Evolutionary conservation across 2,113 vertebrate genomes (phyloP), one percentile per base, ranked within the genome.

Genomic region (Sceloporus undulatus): DNA sequence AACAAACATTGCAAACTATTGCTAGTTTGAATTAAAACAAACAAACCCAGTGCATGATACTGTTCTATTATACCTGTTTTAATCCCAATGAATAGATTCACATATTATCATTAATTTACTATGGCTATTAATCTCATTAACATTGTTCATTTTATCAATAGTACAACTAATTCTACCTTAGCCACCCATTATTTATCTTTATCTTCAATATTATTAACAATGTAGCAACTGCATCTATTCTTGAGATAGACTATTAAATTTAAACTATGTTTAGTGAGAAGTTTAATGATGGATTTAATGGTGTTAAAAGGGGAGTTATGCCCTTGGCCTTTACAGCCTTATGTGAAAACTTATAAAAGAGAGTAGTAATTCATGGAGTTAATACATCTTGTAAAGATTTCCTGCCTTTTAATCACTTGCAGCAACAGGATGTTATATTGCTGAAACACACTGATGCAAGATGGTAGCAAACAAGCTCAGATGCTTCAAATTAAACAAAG

Each of bases 281-380:
- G 95, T 94, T 97, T 97, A 97, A 97, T 96, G 96, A 97, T 93
- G 94, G 94, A 96, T 97, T 96, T 96, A 97, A 97, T 96, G 93
- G 94, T 92, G 95, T 95, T 96, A 97, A 97, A 96, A 94, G 92
- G 93, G 90, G 93, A 95, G 96, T 96, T 96, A 95, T 93, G 95
- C 96, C 96, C 93, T 95, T 96, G 95, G 96, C 96, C 95, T 96
- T 97, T 96, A 94, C 93, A 95, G 95, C 96, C 95, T 96, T 96
- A 96, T 96, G 97, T 96, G 97, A 96, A 97, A 96, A 96, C 95
- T 96, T 97, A 96, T 96, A 96, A 96, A 96, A 96, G 91, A 94
- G 92, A 94, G 94, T 94, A 93, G 93, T 96, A 96, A 96, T 95
- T 96, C 95, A 96, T 93, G 95, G 92, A 95, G 94, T 96, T 96